Evolutionary conservation across 1,140 invertebrate genomes (phyloP).

Genomic region (Formica exsecta): DNA sequence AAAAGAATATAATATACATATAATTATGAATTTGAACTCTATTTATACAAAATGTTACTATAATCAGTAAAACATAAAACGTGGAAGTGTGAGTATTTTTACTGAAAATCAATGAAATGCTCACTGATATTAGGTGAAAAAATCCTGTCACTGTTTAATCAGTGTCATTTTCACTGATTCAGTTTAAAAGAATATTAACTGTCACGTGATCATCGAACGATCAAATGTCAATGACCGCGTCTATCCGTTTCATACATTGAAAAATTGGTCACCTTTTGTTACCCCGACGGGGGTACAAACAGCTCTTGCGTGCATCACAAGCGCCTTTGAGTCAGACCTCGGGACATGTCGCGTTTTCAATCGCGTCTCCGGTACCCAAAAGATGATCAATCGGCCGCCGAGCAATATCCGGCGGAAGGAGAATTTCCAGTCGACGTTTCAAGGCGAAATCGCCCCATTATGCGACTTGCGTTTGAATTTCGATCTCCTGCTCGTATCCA

Average conservation of each 20-base stretch:
- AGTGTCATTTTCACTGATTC: too few relatives aligned
- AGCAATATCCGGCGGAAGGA: slow-evolving; percentile 50
- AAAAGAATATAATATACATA: too few relatives aligned
- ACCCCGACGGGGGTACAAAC: neutral
- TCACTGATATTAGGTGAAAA: too few relatives aligned
- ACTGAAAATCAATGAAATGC: too few relatives aligned
- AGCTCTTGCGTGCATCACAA: slow-evolving; percentile 11
- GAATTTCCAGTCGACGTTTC: slow-evolving; percentile 73
- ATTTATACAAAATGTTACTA: too few relatives aligned
- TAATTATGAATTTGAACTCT: too few relatives aligned
- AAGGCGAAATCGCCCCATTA: slow-evolving; percentile 69
- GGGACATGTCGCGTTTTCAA: slow-evolving; percentile 58
- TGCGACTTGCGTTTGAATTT: slow-evolving; percentile 76
- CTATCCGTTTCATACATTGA: neutral
- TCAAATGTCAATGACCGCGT: slow-evolving; percentile 7
- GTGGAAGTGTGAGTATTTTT: too few relatives aligned
- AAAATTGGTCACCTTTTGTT: slow-evolving; percentile 2
- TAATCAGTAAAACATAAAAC: too few relatives aligned
- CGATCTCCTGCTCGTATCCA: slow-evolving; percentile 64
- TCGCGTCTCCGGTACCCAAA: slow-evolving; percentile 30
- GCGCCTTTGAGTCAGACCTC: slow-evolving; percentile 25
- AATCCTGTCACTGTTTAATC: too few relatives aligned
- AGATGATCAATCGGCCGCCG: slow-evolving; percentile 70
- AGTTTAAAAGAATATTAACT: neutral
- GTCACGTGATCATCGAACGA: neutral